Evolutionary conservation across 1,140 invertebrate species (phyloP), one percentile per base, ranked within the genome.

Genomic region (Atta texana): DNA sequence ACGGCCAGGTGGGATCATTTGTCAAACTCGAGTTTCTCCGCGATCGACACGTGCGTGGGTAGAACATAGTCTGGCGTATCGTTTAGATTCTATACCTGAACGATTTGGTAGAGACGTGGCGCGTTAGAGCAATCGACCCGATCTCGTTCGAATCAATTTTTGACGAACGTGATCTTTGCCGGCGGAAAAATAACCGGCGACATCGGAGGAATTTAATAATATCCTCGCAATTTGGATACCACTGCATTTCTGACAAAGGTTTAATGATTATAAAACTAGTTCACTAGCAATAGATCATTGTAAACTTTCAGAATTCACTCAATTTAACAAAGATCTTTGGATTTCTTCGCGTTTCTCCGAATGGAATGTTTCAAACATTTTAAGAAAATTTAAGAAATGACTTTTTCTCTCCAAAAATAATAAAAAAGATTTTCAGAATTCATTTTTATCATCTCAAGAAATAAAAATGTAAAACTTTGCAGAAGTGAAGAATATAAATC

Each of bases 1-100:
- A 88, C 51, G 57, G 28, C 28, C 68, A 80, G 74, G 57, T 57
- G n/a, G 24, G 16, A 71, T 76, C 64, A 87, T 88, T 88, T 88
- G 72, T 88, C 85, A 88, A 72, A 44, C 39, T 16, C 55, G 75
- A 86, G 63, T 74, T 81, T 57, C 39, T 21, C 57, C 21, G 31
- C 66, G 68, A 87, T 61, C 57, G 64, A 57, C 57, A 77, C 21
- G 3, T 64, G 61, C 66, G 71, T 55, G 44, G 63, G 24, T 59
- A 44, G 77, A 71, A 55, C 21, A 31, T 7, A 18, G 39, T 24
- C 24, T 31, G n/a, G 49, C 63, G 16, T 44, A 16, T 68, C n/a
- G 64, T 49, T 72, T 72, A 64, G 69, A 21, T 85, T 72, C 51
- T 8, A 6, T 49, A 69, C 68, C 28, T 63, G 21, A 34, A 31